Evolutionary conservation across 2,888 invertebrate genomes (phyloP), one percentile per base, ranked within the genome.

Genomic region (Limenitis camilla): DNA sequence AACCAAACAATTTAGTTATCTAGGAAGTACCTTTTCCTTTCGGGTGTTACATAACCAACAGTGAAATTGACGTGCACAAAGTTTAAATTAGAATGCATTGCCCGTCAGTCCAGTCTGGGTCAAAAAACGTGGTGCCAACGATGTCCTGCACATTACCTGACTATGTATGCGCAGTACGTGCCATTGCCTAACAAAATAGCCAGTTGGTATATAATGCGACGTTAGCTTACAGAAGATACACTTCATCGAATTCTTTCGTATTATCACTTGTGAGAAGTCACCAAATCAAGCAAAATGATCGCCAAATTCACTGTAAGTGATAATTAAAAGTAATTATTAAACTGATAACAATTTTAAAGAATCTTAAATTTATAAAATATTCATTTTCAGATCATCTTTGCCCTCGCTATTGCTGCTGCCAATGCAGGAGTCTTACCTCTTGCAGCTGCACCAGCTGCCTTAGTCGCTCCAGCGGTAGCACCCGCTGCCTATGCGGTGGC

Each of bases 401-500:
- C 79, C 58, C 60, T 88, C 58, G 76, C 83, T 60, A 65, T 83
- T 31, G 76, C 78, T 58, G 61, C 74, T 33, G 71, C 71, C 41
- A 78, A 71, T 53, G 88, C 88, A 46, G 71, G 81, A 44, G 67
- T 78, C 4, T 51, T 77, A 4, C 77, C 86, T 9, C 64, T 78
- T 5, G 82, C 76, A 11, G 77, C 72, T 33, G 76, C 81, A 0
- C 80, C 78, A 40, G 83, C 71, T 56, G 92, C 92, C 43, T 90
- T 93, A 55, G 81, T 76, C 48, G 81, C 72, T 53, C 90, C 91
- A 31, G 77, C 65, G 49, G 91, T 92, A 49, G 93, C 93, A 38
- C 81, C 78, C n/a, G 83, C 72, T 49, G 91, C 91, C 4, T 88
- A 90, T 47, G 89, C 90, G 52, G 86, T 93, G 4, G 91, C 93